Conservation (phyloP, 1,140 invertebrate genomes). For the Drosophila pallidifrons region DNA sequence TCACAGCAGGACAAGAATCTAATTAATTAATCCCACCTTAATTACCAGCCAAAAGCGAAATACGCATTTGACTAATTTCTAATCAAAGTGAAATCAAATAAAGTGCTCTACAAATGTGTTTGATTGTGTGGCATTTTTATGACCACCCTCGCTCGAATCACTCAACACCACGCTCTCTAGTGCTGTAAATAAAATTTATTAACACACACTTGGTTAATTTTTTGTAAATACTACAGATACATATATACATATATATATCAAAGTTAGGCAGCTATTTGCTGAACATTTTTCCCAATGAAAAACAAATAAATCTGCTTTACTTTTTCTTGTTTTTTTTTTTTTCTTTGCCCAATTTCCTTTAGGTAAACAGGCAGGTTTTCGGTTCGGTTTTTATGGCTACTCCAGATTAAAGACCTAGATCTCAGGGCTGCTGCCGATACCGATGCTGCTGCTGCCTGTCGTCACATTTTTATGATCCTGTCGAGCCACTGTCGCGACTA, state of each 20-base stretch:
- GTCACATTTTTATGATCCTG: slow-evolving; percentile 58
- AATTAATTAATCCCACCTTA: slow-evolving; percentile 10
- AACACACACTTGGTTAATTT: slow-evolving; percentile 4
- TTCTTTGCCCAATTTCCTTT: not conserved
- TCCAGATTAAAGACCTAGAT: slow-evolving; percentile 61
- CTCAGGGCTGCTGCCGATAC: slow-evolving; percentile 10
- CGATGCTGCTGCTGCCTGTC: slow-evolving; percentile 20
- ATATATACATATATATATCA: not conserved
- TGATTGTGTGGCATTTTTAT: not conserved
- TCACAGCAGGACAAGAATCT: slow-evolving; percentile 3
- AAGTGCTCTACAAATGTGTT: not conserved
- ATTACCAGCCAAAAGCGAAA: not conserved
- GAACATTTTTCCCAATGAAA: slow-evolving; percentile 18
- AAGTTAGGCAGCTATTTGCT: slow-evolving; percentile 9
- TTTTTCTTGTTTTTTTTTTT: not conserved
- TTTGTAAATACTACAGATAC: slow-evolving; percentile 17
- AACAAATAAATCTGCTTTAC: slow-evolving; percentile 25
- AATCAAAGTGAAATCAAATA: not conserved
- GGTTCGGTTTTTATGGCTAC: slow-evolving; percentile 62
- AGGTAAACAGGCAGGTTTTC: slow-evolving; percentile 29
- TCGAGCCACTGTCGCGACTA: slow-evolving; percentile 35
- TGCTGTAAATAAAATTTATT: slow-evolving; percentile 40
- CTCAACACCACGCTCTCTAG: slow-evolving; percentile 6
- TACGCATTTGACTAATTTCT: not conserved
- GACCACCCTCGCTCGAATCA: slow-evolving; percentile 30